Evolutionary conservation across 2,888 invertebrate genomes (phyloP).

Genomic region (Dryococelus australis): DNA sequence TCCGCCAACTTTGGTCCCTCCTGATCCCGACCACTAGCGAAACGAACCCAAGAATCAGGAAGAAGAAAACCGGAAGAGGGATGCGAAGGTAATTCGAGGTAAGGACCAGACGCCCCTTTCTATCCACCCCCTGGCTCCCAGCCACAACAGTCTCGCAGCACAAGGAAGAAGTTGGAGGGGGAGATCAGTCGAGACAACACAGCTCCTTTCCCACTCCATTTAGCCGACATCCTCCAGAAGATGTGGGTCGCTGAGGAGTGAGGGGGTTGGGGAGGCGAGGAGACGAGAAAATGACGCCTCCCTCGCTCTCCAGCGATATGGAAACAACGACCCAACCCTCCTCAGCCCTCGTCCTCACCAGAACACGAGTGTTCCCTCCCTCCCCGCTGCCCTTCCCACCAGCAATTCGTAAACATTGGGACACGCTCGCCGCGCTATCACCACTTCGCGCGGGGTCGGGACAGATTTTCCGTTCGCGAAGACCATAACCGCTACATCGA

Average conservation of each 20-base stretch:
- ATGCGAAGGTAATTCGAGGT: not conserved
- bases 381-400: conserved; percentile 57
- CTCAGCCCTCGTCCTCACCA: conserved; percentile 30
- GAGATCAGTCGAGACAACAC: conserved; percentile 31
- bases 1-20: no score
- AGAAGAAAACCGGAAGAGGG: no score
- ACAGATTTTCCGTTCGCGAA: no score
- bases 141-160: not conserved
- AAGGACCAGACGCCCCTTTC: conserved; percentile 22
- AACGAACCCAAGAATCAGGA: no score
- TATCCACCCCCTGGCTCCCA: not conserved
- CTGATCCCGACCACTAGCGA: no score
- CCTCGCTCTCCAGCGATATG: conserved; percentile 25
- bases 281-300: conserved; percentile 13
- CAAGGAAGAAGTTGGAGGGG: conserved; percentile 26
- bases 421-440: not conserved
- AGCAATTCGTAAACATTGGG: conserved; percentile 37
- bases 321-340: conserved; percentile 30
- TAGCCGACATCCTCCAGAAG: conserved; percentile 29
- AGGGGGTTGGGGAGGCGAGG: conserved; percentile 4
- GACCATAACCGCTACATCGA: no score
- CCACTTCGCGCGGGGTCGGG: no score
- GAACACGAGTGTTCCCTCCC: conserved; percentile 48
- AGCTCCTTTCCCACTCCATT: conserved; percentile 16
- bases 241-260: not conserved